Base-by-base conservation (phyloP, 2,113 vertebrate genomes). In the Irena cyanogastra region DNA sequence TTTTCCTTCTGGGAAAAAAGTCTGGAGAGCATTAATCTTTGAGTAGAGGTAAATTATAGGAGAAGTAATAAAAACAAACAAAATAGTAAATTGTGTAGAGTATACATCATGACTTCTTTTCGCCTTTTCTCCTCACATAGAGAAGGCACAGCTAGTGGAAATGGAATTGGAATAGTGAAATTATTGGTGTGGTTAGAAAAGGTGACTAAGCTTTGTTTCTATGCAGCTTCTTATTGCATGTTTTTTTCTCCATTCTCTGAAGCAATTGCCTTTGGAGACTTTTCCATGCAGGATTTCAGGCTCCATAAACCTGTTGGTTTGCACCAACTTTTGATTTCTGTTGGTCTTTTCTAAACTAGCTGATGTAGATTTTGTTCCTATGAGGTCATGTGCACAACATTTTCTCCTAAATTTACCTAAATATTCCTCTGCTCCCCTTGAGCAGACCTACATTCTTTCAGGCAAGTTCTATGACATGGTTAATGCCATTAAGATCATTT, bases 31-130 rank as follows among this genome's bases (percentile, higher is more conserved):
- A 82, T 87, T 79, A 94, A 93, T 91, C 78, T 91, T 76, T 53
- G 28, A 94, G n/a, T 24, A 82, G 66, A 61, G 31, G 39, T 33
- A 91, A 90, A 90, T 85, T 94, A 94, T 39, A 74, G 65, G 57
- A 84, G 45, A 96, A 91, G 47, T 88, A 91, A 95, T 82, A 95
- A 93, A 95, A 89, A 3, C 50, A 87, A 91, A 82, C 45, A 93
- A 93, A 91, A 80, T 13, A 83, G 30, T 89, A 57, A 90, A 92
- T 44, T 35, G 15, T 54, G n/a, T 31, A 24, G 31, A 47, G 35
- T 35, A 44, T 41, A 66, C 16, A 66, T 35, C 35, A 70, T 49
- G 16, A 31, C 11, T 83, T 87, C 27, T 90, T 80, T 78, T 72
- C 13, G 59, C 45, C 23, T 83, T 74, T 83, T 69, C 81, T 80